Conservation (phyloP, 1,140 invertebrate genomes). For the Pseudomyrmex dendroicus region DNA sequence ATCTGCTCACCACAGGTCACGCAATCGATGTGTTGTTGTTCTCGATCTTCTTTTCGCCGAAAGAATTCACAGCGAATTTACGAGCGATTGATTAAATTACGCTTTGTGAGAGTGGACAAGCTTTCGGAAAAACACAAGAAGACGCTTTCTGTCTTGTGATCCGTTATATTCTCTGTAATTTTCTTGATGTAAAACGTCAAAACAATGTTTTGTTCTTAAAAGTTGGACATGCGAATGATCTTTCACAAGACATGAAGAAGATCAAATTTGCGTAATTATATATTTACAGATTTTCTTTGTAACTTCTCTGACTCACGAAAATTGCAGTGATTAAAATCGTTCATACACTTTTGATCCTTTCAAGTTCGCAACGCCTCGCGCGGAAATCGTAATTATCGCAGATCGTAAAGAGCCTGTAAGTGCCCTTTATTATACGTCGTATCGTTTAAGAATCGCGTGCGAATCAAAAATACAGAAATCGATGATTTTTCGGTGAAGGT, state of each 20-base stretch:
- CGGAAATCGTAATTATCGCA: background rate
- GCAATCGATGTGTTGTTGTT: slow-evolving; percentile 3
- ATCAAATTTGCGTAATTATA: background rate
- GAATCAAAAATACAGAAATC: slow-evolving; percentile 5
- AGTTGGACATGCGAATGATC: background rate
- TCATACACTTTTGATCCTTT: background rate
- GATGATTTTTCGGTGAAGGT: background rate
- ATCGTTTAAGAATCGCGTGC: background rate
- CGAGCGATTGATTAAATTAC: slow-evolving; percentile 41
- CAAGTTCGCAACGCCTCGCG: background rate
- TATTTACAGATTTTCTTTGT: background rate
- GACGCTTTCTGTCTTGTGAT: background rate
- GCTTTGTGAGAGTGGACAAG: slow-evolving; percentile 20
- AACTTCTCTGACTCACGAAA: background rate
- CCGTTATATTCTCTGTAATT: slow-evolving; percentile 3
- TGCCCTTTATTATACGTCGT: slow-evolving; percentile 1
- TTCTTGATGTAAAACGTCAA: background rate
- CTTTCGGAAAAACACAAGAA: slow-evolving; percentile 4
- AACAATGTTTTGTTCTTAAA: background rate
- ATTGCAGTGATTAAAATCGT: slow-evolving; percentile 11
- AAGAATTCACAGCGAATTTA: slow-evolving; percentile 30
- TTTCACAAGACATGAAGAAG: background rate
- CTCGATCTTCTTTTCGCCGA: background rate
- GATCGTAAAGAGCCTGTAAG: slow-evolving; percentile 32
- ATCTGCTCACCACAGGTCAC: slow-evolving; percentile 2